Conservation (phyloP, 2,888 invertebrate genomes). For the Chrysina gloriosa region DNA sequence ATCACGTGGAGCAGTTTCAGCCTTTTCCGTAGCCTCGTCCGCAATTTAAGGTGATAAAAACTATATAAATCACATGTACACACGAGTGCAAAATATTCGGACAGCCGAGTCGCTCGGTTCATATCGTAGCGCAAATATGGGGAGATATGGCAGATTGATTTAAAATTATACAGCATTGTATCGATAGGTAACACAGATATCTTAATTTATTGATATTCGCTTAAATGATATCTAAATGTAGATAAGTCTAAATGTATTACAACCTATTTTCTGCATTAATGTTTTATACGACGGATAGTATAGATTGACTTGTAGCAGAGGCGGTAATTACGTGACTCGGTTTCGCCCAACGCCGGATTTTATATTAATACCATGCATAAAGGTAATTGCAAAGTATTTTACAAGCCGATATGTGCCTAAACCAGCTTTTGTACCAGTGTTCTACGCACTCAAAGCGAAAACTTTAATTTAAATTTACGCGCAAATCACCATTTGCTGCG, state of each 20-base stretch:
- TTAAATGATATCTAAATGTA: conserved; percentile 10
- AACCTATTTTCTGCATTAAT: background rate
- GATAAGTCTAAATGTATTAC: conserved; percentile 1
- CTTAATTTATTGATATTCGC: conserved; percentile 24
- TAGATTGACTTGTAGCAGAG: too few species aligned
- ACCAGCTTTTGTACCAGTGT: too few species aligned
- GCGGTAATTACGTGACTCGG: background rate
- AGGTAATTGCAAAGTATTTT: too few species aligned
- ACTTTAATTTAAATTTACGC: too few species aligned
- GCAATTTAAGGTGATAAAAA: background rate
- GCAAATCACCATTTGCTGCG: too few species aligned
- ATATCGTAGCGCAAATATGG: too few species aligned
- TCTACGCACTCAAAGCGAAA: too few species aligned
- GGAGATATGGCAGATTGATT: too few species aligned
- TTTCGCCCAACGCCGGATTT: background rate
- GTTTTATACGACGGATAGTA: background rate
- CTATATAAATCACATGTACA: background rate
- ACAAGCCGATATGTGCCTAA: too few species aligned
- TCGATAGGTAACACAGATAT: background rate
- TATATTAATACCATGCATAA: background rate
- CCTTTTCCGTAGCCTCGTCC: background rate
- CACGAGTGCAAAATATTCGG: background rate
- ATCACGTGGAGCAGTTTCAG: background rate
- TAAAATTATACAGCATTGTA: background rate
- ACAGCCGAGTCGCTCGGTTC: too few species aligned